Percentiles rank a stretch among this genome's conserved stretches.
Evolutionary conservation across 2,888 invertebrate genomes (phyloP).

Genomic region (Cistogaster globosa): DNA sequence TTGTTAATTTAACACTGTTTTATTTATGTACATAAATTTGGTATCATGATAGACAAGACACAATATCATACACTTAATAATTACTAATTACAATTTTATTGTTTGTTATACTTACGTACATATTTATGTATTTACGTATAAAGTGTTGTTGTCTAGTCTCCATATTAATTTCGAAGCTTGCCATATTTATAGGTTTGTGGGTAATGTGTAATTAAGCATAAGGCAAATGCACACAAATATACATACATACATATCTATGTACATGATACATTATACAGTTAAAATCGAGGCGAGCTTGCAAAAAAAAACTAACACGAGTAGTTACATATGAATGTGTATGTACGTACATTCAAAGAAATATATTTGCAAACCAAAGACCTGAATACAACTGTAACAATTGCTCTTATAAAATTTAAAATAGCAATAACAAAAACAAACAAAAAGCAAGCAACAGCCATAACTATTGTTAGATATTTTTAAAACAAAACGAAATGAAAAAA

Average conservation of each 20-base stretch:
- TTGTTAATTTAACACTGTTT: background rate
- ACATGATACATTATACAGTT: background rate
- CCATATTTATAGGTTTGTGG: constrained; percentile 68
- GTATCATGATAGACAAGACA: constrained; percentile 37
- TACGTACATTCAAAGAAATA: constrained; percentile 1
- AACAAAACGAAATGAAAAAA: background rate
- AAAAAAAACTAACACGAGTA: constrained; percentile 15
- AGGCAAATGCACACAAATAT: background rate
- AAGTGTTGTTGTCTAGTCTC: constrained; percentile 21
- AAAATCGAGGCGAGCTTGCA: constrained; percentile 28
- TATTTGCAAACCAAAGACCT: background rate
- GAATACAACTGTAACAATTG: constrained; percentile 25
- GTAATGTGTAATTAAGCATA: constrained; percentile 62
- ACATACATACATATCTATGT: background rate
- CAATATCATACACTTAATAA: constrained; percentile 13
- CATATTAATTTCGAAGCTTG: constrained; percentile 25
- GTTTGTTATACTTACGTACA: background rate
- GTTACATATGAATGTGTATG: too few relatives aligned
- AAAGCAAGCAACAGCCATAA: constrained; percentile 16
- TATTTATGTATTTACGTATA: background rate
- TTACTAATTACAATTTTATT: constrained; percentile 11
- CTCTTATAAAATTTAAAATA: constrained; percentile 24
- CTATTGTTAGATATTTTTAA: constrained; percentile 3
- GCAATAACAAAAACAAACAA: constrained; percentile 29
- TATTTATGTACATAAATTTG: background rate